Percentiles rank a stretch among this genome's conserved stretches.
These are phyloP conservation scores for Drosophila equinoxialis DNA, from an alignment of 1,140 invertebrate genomes.

Conservation along the genomic window DNA sequence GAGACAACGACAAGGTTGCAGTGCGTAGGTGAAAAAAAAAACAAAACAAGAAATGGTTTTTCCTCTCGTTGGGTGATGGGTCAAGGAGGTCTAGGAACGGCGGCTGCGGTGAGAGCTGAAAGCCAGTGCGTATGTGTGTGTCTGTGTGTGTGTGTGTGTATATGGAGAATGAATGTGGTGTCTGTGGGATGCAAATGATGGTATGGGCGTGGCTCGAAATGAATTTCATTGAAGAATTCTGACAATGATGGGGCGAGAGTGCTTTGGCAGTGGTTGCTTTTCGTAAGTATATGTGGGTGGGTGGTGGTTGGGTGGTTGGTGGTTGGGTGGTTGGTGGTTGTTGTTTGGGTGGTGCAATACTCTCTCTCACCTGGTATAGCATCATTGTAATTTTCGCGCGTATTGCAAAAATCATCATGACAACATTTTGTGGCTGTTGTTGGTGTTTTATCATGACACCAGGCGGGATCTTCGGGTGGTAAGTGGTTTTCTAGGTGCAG, in stretches of 20 bases:
- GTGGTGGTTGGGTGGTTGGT: not conserved
- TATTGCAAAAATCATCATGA: slow-evolving; percentile 87
- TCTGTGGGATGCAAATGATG: slow-evolving; percentile 51
- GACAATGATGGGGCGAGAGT: not conserved
- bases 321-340: not conserved
- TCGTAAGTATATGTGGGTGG: not conserved
- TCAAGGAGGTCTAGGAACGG: slow-evolving; percentile 39
- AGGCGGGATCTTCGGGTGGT: slow-evolving; percentile 87
- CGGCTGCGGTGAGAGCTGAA: slow-evolving; percentile 24
- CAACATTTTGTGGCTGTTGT: slow-evolving; percentile 84
- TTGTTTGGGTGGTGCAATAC: slow-evolving; percentile 40
- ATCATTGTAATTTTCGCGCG: slow-evolving; percentile 79
- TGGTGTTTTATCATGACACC: slow-evolving; percentile 84
- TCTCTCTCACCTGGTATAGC: slow-evolving; percentile 77
- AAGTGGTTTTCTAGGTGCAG: slow-evolving; percentile 86
- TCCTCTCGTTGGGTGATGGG: slow-evolving; percentile 11
- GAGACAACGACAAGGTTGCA: slow-evolving; percentile 34
- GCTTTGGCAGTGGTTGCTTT: slow-evolving; percentile 32
- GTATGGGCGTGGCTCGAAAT: slow-evolving; percentile 30
- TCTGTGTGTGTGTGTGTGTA: slow-evolving; percentile 3
- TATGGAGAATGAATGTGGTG: slow-evolving; percentile 28
- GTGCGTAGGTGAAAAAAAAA: slow-evolving; percentile 20
- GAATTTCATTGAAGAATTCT: slow-evolving; percentile 10
- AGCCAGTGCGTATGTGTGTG: slow-evolving; percentile 25
- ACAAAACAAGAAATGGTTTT: slow-evolving; percentile 25